Percentiles rank a stretch among this genome's conserved stretches.
Conservation (phyloP, 1,140 invertebrate genomes). For the Pseudomyrmex pallidus region DNA sequence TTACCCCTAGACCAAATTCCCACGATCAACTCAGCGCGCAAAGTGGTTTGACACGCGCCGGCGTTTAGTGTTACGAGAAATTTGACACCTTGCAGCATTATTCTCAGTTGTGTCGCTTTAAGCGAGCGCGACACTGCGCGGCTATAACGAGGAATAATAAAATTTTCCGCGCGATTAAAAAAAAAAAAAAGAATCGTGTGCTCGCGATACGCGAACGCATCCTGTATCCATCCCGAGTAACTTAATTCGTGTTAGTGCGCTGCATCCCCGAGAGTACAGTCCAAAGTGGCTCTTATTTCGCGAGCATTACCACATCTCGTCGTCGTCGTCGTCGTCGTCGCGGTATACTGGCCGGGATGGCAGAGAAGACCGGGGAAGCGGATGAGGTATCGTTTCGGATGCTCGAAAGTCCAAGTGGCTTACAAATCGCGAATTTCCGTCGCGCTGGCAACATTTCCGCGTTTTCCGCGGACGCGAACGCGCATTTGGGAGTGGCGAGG, state of each 20-base stretch:
- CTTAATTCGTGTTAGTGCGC: conserved; percentile 66
- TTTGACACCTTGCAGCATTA: not conserved
- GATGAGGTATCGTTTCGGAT: conserved; percentile 73
- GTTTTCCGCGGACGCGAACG: conserved; percentile 49
- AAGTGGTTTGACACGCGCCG: conserved; percentile 18
- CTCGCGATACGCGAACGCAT: not conserved
- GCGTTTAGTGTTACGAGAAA: not conserved
- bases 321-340: conserved; percentile 51
- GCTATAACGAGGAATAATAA: not conserved
- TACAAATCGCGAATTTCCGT: conserved; percentile 77
- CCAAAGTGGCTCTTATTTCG: conserved; percentile 69
- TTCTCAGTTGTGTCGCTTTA: not conserved
- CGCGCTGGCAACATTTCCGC: conserved; percentile 62
- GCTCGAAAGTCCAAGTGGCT: conserved; percentile 75
- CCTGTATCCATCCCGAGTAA: conserved; percentile 1
- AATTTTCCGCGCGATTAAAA: not conserved
- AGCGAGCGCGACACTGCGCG: not conserved
- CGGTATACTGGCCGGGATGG: not conserved
- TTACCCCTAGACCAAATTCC: not conserved
- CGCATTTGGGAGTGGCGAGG: not conserved
- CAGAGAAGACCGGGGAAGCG: conserved; percentile 36
- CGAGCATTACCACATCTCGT: conserved; percentile 67
- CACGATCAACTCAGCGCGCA: conserved; percentile 10
- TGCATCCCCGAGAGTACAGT: conserved; percentile 47
- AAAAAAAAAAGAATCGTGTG: not conserved